phyloP scores from a whole-genome alignment of 2,797 vertebrate genomes.

The Gobio occitaniae region DNA sequence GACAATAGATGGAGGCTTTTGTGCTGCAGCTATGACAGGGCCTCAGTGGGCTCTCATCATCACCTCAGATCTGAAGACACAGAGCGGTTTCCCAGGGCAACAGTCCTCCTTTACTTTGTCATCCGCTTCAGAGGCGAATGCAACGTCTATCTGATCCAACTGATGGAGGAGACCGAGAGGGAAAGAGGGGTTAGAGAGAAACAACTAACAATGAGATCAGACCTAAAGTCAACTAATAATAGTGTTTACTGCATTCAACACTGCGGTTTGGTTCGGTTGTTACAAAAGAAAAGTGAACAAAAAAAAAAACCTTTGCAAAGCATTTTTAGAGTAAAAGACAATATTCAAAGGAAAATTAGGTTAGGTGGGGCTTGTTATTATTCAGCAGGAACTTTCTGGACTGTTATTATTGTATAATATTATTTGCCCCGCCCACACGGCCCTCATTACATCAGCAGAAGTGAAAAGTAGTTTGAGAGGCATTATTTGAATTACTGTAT shows the following conservation, averaged over 20 bases:
- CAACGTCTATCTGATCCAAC: constrained; percentile 90
- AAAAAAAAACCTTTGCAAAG: not conserved
- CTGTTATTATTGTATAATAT: not conserved
- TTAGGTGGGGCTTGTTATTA: not conserved
- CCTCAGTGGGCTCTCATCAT: constrained; percentile 37
- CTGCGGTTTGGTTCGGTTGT: not conserved
- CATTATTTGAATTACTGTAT: not conserved
- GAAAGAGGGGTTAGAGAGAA: constrained; percentile 31
- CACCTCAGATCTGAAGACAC: constrained; percentile 92
- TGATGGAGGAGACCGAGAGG: constrained; percentile 61
- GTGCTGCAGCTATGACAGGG: constrained; percentile 4
- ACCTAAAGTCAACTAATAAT: not conserved
- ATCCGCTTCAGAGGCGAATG: constrained; percentile 92
- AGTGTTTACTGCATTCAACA: not conserved
- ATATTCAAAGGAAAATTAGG: not conserved
- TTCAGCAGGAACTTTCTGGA: not conserved
- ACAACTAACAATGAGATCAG: not conserved
- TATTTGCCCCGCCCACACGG: not conserved
- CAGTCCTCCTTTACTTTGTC: constrained; percentile 97
- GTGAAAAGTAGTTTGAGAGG: not conserved
- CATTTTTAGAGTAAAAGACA: not conserved
- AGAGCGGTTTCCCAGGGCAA: constrained; percentile 94
- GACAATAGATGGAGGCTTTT: constrained; percentile 18
- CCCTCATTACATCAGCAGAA: not conserved
- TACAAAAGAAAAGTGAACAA: not conserved